A percentile compares a stretch with the other conserved stretches of the same genome.
Conservation (phyloP, 2,113 vertebrate genomes). For the Platichthys stellatus region DNA sequence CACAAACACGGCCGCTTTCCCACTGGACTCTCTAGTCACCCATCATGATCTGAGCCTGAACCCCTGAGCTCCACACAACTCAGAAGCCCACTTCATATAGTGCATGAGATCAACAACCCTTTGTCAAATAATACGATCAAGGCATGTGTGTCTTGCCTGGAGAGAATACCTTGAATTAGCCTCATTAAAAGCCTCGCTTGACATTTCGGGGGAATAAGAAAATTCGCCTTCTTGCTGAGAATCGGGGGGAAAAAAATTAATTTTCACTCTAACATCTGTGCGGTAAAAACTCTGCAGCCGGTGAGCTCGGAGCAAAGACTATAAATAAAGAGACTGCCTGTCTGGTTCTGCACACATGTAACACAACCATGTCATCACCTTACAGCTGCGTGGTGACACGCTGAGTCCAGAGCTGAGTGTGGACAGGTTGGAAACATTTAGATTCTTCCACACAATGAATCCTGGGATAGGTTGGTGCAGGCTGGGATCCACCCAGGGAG, state of each 20-base stretch:
- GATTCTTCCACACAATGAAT: no score
- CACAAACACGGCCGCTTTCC: slow-evolving; percentile 35
- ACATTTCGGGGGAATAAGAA: slow-evolving; percentile 16
- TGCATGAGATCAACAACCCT: not conserved
- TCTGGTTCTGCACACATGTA: not conserved
- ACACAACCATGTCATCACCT: slow-evolving; percentile 15
- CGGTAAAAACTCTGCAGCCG: slow-evolving; percentile 14
- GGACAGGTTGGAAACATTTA: no score
- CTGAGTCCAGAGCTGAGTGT: not conserved
- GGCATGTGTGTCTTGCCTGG: slow-evolving; percentile 1
- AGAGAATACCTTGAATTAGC: not conserved
- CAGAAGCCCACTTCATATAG: not conserved
- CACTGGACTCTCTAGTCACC: slow-evolving; percentile 21
- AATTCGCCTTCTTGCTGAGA: slow-evolving; percentile 8
- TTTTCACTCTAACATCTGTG: slow-evolving; percentile 9
- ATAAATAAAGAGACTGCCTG: slow-evolving; percentile 8
- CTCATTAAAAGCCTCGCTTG: not conserved
- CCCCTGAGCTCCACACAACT: slow-evolving; percentile 14
- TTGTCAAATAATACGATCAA: slow-evolving; percentile 21
- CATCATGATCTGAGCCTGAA: slow-evolving; percentile 16
- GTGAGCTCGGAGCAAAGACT: slow-evolving; percentile 32
- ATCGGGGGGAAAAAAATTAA: slow-evolving; percentile 14
- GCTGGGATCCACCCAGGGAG: no score
- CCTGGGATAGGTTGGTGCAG: not conserved
- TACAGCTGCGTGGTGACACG: slow-evolving; percentile 6